phyloP scores from a whole-genome alignment of 2,113 vertebrate genomes.

The Melanocharis versteri region DNA sequence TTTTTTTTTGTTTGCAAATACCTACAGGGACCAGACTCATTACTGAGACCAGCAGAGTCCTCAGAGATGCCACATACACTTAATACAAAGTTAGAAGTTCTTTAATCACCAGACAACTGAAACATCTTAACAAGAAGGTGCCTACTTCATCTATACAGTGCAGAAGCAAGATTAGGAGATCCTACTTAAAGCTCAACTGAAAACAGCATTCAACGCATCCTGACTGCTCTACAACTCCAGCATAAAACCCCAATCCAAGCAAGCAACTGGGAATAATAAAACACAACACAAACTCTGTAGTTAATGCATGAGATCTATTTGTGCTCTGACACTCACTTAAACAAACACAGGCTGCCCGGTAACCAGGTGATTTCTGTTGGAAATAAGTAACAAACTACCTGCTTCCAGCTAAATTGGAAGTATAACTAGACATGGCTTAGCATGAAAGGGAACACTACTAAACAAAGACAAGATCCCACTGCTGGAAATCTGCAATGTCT shows the following conservation, averaged over 20 bases:
- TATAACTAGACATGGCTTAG: background rate
- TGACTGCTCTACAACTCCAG: background rate
- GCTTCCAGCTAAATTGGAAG: background rate
- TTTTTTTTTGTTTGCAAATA: background rate
- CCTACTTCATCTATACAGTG: background rate
- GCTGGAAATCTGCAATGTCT: background rate
- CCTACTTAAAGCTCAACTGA: background rate
- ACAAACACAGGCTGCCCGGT: background rate
- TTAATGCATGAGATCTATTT: background rate
- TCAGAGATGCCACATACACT: background rate
- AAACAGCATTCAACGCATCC: background rate
- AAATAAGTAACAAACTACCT: background rate
- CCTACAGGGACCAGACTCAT: background rate
- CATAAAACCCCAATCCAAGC: background rate
- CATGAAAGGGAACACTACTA: background rate
- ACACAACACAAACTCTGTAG: background rate
- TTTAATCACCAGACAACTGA: background rate
- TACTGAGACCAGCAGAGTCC: background rate
- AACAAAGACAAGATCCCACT: background rate
- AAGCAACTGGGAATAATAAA: background rate
- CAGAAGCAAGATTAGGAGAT: background rate
- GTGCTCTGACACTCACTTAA: background rate
- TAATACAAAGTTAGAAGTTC: background rate
- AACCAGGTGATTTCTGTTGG: background rate
- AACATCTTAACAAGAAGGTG: background rate